These are phyloP conservation scores for Micrasema longulum DNA, from an alignment of 1,140 invertebrate species.

Conservation along the genomic window DNA sequence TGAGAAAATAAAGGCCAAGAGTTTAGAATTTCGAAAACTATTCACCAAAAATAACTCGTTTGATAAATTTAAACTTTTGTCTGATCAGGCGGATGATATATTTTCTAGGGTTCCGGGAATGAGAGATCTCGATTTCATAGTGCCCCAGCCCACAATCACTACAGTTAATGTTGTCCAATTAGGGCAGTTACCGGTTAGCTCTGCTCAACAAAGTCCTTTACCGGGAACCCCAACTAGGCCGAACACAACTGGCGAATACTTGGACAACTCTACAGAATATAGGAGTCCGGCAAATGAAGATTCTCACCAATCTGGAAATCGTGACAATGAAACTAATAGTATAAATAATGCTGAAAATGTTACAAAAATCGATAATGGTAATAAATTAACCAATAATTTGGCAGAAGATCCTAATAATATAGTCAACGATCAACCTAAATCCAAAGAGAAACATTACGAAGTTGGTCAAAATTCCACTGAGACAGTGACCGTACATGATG, in stretches of 20 bases:
- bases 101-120: conserved; percentile 53
- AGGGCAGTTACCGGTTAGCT: conserved; percentile 63
- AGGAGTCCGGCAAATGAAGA: conserved; percentile 57
- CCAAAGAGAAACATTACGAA: conserved; percentile 4
- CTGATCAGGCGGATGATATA: conserved; percentile 17
- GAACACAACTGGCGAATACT: conserved; percentile 53
- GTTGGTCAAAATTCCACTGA: conserved; percentile 10
- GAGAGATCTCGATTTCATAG: conserved; percentile 58
- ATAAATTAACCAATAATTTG: neutral
- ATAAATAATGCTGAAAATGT: neutral
- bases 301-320: conserved; percentile 30
- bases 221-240: conserved; percentile 63
- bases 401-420: neutral
- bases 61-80: neutral
- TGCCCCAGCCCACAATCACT: conserved; percentile 55
- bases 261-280: conserved; percentile 50
- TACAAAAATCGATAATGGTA: neutral
- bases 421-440: conserved; percentile 10
- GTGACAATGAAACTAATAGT: conserved; percentile 34
- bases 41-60: neutral
- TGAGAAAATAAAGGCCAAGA: neutral
- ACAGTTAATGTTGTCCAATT: conserved; percentile 66
- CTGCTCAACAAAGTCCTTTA: conserved; percentile 64
- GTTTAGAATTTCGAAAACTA: too few relatives aligned
- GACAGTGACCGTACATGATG: conserved; percentile 3